These are phyloP conservation scores for Euplexia lucipara DNA, from an alignment of 2,888 invertebrate species.

Conservation along the genomic window DNA sequence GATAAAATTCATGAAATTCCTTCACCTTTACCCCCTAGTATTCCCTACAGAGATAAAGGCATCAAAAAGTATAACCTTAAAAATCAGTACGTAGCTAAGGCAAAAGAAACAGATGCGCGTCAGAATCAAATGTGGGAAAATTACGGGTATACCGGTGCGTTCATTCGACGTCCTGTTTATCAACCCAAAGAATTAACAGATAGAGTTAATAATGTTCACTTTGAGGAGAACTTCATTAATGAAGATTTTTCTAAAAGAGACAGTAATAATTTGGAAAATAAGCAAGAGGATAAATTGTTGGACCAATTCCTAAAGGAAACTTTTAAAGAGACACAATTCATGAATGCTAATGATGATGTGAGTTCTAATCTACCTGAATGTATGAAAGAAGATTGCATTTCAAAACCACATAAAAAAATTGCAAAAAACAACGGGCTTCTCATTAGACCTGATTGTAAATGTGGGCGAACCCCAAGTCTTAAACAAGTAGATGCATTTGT, in stretches of 20 bases:
- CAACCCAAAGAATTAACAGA: conserved; percentile 23
- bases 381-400: conserved; percentile 59
- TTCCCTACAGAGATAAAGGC: conserved; percentile 20
- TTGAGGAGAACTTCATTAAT: conserved; percentile 33
- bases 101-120: conserved; percentile 12
- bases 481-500: conserved; percentile 33
- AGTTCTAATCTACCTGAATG: conserved; percentile 48
- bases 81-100: conserved; percentile 28
- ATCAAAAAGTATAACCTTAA: conserved; percentile 26
- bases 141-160: conserved; percentile 42
- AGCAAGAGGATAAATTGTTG: conserved; percentile 56
- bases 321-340: conserved; percentile 36
- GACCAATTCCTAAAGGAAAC: conserved; percentile 59
- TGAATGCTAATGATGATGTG: conserved; percentile 37
- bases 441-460: conserved; percentile 61
- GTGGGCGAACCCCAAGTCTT: conserved; percentile 36
- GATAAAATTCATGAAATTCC: conserved; percentile 9
- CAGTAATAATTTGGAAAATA: conserved; percentile 29
- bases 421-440: conserved; percentile 3
- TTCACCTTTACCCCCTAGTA: conserved; percentile 4
- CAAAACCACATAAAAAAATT: conserved; percentile 19
- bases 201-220: conserved; percentile 16
- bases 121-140: conserved; percentile 21
- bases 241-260: conserved; percentile 13
- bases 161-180: conserved; percentile 9